Conservation (phyloP, 2,888 invertebrate genomes). For the Trichopoda pennipes region DNA sequence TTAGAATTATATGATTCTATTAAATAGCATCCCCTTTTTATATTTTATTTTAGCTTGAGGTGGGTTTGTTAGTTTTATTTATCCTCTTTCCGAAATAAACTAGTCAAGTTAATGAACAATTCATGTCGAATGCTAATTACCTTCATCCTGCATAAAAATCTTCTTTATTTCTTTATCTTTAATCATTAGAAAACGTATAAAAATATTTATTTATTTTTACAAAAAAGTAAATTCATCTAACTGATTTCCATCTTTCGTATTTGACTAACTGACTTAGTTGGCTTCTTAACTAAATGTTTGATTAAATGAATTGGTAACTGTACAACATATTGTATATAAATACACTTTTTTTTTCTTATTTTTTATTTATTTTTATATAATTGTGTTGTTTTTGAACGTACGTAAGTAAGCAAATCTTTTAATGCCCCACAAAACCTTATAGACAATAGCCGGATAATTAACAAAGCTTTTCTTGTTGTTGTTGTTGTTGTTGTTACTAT, state of each 20-base stretch:
- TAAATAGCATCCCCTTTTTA: constrained; percentile 31
- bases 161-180: constrained; percentile 56
- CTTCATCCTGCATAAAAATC: constrained; percentile 58
- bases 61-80: constrained; percentile 1
- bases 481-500: background rate
- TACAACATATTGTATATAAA: constrained; percentile 4
- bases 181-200: constrained; percentile 28
- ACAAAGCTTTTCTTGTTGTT: constrained; percentile 49
- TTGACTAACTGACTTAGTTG: constrained; percentile 38
- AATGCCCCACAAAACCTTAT: constrained; percentile 62
- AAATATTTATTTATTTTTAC: constrained; percentile 31
- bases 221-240: constrained; percentile 53
- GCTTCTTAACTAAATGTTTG: constrained; percentile 8
- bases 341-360: constrained; percentile 1
- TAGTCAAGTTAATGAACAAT: constrained; percentile 64
- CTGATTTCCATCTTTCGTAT: constrained; percentile 55
- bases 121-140: constrained; percentile 67
- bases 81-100: constrained; percentile 33
- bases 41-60: constrained; percentile 25
- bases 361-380: constrained; percentile 35
- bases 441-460: constrained; percentile 66
- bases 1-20: constrained; percentile 46
- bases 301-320: constrained; percentile 38
- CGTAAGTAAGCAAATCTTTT: constrained; percentile 53
- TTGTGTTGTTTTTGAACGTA: constrained; percentile 48